phyloP scores from a whole-genome alignment of 2,113 vertebrate species.

The Heloderma charlesbogerti region DNA sequence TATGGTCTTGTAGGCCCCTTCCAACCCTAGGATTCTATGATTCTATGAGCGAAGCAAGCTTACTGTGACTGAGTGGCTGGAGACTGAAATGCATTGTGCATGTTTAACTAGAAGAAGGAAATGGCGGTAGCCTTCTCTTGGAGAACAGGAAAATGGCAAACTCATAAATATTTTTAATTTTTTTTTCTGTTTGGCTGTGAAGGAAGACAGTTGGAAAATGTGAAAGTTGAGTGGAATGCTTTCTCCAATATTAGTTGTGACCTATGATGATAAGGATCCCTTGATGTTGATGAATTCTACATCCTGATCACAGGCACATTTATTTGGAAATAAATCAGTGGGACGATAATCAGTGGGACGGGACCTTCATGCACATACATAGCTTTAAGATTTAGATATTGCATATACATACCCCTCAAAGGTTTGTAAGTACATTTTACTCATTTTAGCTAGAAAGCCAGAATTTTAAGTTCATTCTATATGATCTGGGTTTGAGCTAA shows the following conservation, averaged over 20 bases:
- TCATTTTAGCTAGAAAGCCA: too few species aligned
- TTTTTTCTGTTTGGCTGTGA: not conserved
- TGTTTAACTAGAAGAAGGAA: not conserved
- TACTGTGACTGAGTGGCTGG: not conserved
- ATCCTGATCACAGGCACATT: not conserved
- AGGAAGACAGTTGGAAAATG: not conserved
- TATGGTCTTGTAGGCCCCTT: too few species aligned
- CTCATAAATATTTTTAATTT: not conserved
- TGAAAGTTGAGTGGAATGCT: not conserved
- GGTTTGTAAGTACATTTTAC: too few species aligned
- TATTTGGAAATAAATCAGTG: not conserved
- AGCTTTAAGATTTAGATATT: not conserved
- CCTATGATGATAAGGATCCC: not conserved
- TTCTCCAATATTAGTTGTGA: not conserved
- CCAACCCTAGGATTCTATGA: too few species aligned
- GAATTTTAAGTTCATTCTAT: too few species aligned
- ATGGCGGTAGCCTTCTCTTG: not conserved
- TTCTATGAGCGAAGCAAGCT: not conserved
- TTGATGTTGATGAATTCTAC: not conserved
- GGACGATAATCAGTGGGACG: not conserved
- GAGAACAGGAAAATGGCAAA: not conserved
- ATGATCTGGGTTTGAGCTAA: too few species aligned
- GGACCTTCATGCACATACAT: not conserved
- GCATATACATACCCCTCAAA: not conserved
- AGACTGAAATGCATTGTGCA: not conserved